A percentile compares a stretch with the other conserved stretches of the same genome.
These are phyloP conservation scores for Palaemon carinicauda DNA, from an alignment of 1,140 invertebrate genomes.

Conservation along the genomic window DNA sequence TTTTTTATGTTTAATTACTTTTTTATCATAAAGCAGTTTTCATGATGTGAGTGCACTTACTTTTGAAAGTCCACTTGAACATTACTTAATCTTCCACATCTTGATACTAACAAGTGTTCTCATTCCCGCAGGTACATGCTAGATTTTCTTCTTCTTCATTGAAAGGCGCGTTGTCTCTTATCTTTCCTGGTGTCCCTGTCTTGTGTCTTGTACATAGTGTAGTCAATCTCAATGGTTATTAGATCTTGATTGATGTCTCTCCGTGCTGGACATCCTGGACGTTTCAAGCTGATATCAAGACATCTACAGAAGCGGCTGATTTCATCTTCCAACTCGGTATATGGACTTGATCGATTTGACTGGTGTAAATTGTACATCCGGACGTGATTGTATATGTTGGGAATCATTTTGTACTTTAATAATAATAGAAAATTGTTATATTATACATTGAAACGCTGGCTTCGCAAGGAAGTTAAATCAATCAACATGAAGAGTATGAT, in stretches of 20 bases:
- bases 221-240: background rate
- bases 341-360: too few species aligned
- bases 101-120: background rate
- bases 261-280: background rate
- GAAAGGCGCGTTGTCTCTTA: background rate
- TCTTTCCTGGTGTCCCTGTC: background rate
- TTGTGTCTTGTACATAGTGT: constrained; percentile 4
- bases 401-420: too few species aligned
- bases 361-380: too few species aligned
- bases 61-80: background rate
- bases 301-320: background rate
- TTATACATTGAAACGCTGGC: too few species aligned
- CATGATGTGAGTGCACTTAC: background rate
- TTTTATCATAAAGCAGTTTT: background rate
- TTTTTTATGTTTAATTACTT: too few species aligned
- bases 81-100: background rate
- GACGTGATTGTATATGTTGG: too few species aligned
- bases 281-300: too few species aligned
- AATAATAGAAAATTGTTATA: too few species aligned
- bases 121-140: background rate
- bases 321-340: background rate
- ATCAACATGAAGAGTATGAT: too few species aligned
- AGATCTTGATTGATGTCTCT: background rate
- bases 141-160: background rate
- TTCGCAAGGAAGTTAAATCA: too few species aligned